Percentiles rank a stretch among this genome's conserved stretches.
Conservation (phyloP, 2,888 invertebrate genomes). For the Strigamia transsilvanica region DNA sequence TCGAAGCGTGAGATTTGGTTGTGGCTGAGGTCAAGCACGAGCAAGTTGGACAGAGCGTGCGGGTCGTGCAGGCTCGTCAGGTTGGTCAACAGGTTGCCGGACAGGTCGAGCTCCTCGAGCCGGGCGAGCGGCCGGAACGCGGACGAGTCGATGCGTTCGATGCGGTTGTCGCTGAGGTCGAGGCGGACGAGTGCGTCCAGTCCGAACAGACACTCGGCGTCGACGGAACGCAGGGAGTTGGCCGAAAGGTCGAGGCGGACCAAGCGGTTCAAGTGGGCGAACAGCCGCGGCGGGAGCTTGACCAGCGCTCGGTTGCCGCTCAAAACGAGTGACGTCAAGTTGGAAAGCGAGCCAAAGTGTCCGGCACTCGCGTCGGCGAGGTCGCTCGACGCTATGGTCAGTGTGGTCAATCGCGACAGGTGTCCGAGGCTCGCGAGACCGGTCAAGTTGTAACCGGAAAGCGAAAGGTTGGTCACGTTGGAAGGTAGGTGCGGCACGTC, state of each 20-base stretch:
- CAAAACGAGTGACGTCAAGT: neutral
- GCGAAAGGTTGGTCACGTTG: neutral
- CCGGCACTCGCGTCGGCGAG: neutral
- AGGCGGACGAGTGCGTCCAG: slow-evolving; percentile 59
- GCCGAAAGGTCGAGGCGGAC: slow-evolving; percentile 58
- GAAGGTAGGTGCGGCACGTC: neutral
- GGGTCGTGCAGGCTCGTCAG: neutral
- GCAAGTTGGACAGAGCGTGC: no score
- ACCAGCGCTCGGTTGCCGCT: neutral
- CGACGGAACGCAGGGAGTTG: slow-evolving; percentile 59
- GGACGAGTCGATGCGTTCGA: slow-evolving; percentile 42
- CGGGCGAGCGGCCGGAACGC: neutral
- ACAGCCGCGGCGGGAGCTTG: neutral
- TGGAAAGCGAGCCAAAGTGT: neutral
- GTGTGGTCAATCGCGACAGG: neutral
- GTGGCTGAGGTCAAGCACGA: neutral
- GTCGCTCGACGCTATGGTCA: neutral
- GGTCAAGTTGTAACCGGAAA: neutral
- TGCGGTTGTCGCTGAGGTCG: slow-evolving; percentile 60
- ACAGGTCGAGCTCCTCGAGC: slow-evolving; percentile 55
- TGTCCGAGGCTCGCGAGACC: neutral
- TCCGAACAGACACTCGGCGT: slow-evolving; percentile 59
- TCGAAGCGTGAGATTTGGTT: slow-evolving; percentile 29
- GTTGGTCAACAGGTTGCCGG: no score
- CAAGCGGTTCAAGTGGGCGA: slow-evolving; percentile 42